These are phyloP conservation scores for Erebia palarica DNA, from an alignment of 2,888 invertebrate genomes.

Conservation along the genomic window DNA sequence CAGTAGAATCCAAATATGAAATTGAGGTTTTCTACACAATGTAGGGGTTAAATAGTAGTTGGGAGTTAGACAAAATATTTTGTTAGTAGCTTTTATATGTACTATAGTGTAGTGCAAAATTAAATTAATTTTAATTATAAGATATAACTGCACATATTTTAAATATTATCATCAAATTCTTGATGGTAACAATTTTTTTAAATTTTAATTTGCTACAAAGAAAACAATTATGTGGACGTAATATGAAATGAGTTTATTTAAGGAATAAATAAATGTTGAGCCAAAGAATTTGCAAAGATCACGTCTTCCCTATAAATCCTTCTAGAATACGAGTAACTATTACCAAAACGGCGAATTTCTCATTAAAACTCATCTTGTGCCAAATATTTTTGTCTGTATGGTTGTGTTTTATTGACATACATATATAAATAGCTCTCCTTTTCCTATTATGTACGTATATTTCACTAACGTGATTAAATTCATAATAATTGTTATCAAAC, in stretches of 20 bases:
- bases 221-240: conserved; percentile 19
- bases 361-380: conserved; percentile 40
- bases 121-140: not conserved
- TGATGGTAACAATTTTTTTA: too few species aligned
- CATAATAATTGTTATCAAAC: conserved; percentile 1
- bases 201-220: too few species aligned
- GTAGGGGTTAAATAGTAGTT: too few species aligned
- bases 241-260: conserved; percentile 30
- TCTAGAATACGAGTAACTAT: conserved; percentile 49
- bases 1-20: not conserved
- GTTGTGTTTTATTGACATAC: not conserved
- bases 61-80: too few species aligned
- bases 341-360: conserved; percentile 44
- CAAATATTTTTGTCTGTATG: conserved; percentile 34
- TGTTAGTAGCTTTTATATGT: too few species aligned
- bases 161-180: too few species aligned
- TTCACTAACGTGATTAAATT: not conserved
- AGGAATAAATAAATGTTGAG: conserved; percentile 39
- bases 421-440: not conserved
- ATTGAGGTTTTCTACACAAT: too few species aligned
- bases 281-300: conserved; percentile 61
- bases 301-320: conserved; percentile 71
- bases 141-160: not conserved
- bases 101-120: not conserved
- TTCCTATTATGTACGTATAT: not conserved